phyloP scores from a whole-genome alignment of 2,113 vertebrate species.

The Anarhynchus alexandrinus region DNA sequence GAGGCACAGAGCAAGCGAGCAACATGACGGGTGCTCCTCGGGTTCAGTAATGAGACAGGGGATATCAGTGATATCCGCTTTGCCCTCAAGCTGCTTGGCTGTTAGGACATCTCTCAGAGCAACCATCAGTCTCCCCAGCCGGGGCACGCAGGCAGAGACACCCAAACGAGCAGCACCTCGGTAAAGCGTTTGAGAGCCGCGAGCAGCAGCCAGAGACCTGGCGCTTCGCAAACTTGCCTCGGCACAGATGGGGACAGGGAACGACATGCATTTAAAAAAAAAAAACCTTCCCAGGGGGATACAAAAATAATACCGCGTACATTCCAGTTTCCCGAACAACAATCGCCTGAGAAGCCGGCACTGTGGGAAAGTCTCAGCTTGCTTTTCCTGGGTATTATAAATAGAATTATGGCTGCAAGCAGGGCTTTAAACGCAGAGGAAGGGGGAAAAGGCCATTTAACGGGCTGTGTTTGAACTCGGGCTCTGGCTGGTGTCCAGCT shows the following conservation, averaged over 20 bases:
- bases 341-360: slow-evolving; percentile 6
- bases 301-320: slow-evolving; percentile 50
- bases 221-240: background rate
- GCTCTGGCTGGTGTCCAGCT: background rate
- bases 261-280: background rate
- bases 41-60: background rate
- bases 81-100: background rate
- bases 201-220: background rate
- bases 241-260: background rate
- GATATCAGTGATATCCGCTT: accelerated
- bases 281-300: background rate
- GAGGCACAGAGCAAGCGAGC: background rate
- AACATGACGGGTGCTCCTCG: accelerated
- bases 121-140: background rate
- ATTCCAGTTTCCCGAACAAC: slow-evolving; percentile 58
- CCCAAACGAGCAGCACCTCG: accelerated
- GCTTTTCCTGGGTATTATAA: slow-evolving; percentile 67
- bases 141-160: background rate
- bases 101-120: background rate
- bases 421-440: background rate
- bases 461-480: slow-evolving; percentile 41
- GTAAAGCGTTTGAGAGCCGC: accelerated
- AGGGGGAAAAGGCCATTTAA: slow-evolving; percentile 26
- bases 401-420: slow-evolving; percentile 39
- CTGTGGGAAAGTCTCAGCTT: slow-evolving; percentile 64